Evolutionary conservation across 2,113 vertebrate genomes (phyloP).

Genomic region (Alethe castanea): DNA sequence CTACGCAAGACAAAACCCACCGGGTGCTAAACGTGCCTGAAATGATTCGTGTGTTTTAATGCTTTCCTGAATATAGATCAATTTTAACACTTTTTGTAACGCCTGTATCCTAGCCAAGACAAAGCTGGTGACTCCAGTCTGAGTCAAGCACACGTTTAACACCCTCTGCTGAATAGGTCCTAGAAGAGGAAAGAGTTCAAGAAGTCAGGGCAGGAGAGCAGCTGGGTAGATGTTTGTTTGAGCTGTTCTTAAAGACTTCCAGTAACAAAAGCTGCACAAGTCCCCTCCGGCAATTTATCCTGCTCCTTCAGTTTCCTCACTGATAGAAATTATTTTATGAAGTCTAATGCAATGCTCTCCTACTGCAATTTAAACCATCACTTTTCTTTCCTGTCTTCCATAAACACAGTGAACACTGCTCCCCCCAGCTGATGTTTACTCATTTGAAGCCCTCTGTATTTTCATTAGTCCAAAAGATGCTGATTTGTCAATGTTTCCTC

Average conservation of each 20-base stretch:
- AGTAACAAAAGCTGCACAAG: not conserved
- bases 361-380: not conserved
- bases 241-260: not conserved
- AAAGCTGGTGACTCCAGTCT: not conserved
- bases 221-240: not conserved
- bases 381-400: not conserved
- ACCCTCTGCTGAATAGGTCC: not conserved
- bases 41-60: not conserved
- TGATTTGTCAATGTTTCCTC: not conserved
- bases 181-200: not conserved
- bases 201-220: not conserved
- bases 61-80: conserved; percentile 28
- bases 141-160: not conserved
- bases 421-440: rapidly evolving
- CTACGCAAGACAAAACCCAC: conserved; percentile 38
- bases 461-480: not conserved
- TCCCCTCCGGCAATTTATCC: not conserved
- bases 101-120: conserved; percentile 12
- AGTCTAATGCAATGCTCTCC: not conserved
- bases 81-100: conserved; percentile 17
- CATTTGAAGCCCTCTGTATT: not conserved
- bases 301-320: not conserved
- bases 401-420: not conserved
- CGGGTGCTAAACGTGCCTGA: not conserved
- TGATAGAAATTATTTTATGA: not conserved